phyloP scores from a whole-genome alignment of 2,888 invertebrate genomes.

The Drosophila atripex region DNA sequence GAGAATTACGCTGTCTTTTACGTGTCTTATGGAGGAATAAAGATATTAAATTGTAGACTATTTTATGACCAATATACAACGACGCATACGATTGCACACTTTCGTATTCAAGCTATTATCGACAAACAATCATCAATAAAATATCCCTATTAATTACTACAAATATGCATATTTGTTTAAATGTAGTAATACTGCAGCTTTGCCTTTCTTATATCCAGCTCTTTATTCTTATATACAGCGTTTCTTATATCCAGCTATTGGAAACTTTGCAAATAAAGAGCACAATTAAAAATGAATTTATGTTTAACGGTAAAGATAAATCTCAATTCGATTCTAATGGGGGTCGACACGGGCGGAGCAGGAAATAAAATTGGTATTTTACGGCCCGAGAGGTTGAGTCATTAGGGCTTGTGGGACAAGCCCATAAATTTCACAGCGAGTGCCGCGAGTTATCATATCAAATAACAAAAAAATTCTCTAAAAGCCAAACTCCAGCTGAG shows the following conservation, averaged over 20 bases:
- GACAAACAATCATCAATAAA: constrained; percentile 3
- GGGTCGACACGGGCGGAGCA: constrained; percentile 1
- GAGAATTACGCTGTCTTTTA: neutral
- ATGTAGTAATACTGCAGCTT: neutral
- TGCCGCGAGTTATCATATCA: constrained; percentile 29
- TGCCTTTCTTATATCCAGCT: neutral
- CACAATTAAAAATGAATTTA: constrained; percentile 25
- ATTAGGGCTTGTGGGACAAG: constrained; percentile 36
- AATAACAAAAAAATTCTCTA: constrained; percentile 27
- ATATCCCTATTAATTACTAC: constrained; percentile 20
- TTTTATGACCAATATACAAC: neutral
- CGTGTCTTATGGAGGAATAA: neutral
- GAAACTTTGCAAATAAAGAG: constrained; percentile 25
- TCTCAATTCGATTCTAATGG: constrained; percentile 34
- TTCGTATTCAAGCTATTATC: neutral
- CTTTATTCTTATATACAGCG: too few relatives aligned
- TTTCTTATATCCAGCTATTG: constrained; percentile 9
- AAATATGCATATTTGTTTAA: constrained; percentile 11
- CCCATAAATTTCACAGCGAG: constrained; percentile 36
- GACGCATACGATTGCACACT: neutral
- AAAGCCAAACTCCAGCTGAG: constrained; percentile 42
- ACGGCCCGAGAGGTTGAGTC: constrained; percentile 29
- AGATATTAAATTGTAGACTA: constrained; percentile 1
- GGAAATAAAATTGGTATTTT: constrained; percentile 24
- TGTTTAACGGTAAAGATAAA: constrained; percentile 33